Conservation (phyloP, 23 tunicate species). For the Ciona savignyi region DNA sequence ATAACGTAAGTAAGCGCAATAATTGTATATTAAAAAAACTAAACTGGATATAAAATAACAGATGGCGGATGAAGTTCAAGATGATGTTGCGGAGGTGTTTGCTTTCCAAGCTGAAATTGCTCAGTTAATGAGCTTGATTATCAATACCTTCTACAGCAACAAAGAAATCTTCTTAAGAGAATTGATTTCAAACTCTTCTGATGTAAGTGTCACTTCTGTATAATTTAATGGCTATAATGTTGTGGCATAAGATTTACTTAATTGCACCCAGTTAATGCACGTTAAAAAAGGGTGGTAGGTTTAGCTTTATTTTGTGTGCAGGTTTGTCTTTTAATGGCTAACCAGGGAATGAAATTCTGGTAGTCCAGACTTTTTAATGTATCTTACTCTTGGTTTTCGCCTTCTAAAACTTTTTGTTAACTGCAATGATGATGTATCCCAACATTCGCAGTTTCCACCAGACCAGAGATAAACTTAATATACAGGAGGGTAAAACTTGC, state of each 20-base stretch:
- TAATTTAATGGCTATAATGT: background rate
- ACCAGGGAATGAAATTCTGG: too few relatives aligned
- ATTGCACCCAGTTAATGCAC: too few relatives aligned
- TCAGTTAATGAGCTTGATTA: conserved; percentile 98
- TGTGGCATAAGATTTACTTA: too few relatives aligned
- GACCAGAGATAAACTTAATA: conserved; percentile 25
- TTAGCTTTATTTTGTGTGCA: too few relatives aligned
- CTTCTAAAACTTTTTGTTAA: too few relatives aligned
- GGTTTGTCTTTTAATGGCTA: too few relatives aligned
- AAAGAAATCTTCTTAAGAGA: conserved; percentile 98
- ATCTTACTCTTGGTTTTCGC: too few relatives aligned
- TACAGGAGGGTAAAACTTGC: background rate
- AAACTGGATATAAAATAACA: too few relatives aligned
- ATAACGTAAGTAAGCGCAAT: too few relatives aligned
- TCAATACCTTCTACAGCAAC: conserved; percentile 99
- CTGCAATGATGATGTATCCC: conserved; percentile 66
- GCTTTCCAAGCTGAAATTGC: conserved; percentile 99
- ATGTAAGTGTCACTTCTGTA: conserved; percentile 54
- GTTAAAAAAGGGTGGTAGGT: too few relatives aligned
- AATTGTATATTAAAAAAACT: too few relatives aligned
- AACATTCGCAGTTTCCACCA: conserved; percentile 90
- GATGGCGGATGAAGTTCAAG: conserved; percentile 79
- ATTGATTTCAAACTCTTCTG: conserved; percentile 98
- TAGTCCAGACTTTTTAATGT: too few relatives aligned
- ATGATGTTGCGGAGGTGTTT: conserved; percentile 87